A percentile compares a stretch with the other conserved stretches of the same genome.
Evolutionary conservation across 1,140 invertebrate species (phyloP).

Genomic region (Drosophila subobscura): DNA sequence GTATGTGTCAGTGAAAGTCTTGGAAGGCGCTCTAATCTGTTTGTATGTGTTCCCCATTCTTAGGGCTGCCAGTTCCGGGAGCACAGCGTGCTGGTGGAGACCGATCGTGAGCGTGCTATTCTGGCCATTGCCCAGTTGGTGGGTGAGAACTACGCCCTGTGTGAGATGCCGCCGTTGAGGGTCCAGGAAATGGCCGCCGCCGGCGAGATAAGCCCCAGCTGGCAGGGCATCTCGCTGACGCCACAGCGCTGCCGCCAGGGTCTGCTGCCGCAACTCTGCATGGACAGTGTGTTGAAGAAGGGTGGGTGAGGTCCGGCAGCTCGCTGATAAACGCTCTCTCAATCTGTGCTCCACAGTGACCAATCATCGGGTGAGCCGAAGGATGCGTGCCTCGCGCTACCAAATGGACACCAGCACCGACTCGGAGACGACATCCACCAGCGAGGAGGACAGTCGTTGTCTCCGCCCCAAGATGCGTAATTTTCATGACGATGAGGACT

Average conservation of each 20-base stretch:
- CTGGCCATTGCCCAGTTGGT: slow-evolving; percentile 77
- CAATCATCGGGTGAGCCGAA: slow-evolving; percentile 62
- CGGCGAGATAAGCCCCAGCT: slow-evolving; percentile 63
- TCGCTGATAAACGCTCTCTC: rapidly evolving
- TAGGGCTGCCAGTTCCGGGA: slow-evolving; percentile 83
- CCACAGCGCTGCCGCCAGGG: slow-evolving; percentile 76
- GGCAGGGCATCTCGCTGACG: slow-evolving; percentile 73
- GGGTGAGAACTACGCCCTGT: slow-evolving; percentile 67
- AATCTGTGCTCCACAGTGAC: slow-evolving; percentile 37
- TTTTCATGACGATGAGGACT: slow-evolving; percentile 48
- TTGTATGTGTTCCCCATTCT: not conserved
- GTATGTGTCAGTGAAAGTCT: slow-evolving; percentile 35
- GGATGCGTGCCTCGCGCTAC: slow-evolving; percentile 47
- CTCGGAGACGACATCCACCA: slow-evolving; percentile 73
- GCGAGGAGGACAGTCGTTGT: slow-evolving; percentile 55
- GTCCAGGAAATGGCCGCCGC: slow-evolving; percentile 61
- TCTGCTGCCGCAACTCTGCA: slow-evolving; percentile 71
- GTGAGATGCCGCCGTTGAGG: slow-evolving; percentile 63
- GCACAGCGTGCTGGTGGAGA: slow-evolving; percentile 80
- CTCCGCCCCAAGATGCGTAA: slow-evolving; percentile 41
- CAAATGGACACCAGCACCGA: slow-evolving; percentile 74
- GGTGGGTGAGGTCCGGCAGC: not conserved
- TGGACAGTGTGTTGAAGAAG: slow-evolving; percentile 62
- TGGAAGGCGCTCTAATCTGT: not conserved
- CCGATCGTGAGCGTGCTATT: slow-evolving; percentile 79